Conservation (phyloP, 2,888 invertebrate genomes). For the Diaperis boleti region DNA sequence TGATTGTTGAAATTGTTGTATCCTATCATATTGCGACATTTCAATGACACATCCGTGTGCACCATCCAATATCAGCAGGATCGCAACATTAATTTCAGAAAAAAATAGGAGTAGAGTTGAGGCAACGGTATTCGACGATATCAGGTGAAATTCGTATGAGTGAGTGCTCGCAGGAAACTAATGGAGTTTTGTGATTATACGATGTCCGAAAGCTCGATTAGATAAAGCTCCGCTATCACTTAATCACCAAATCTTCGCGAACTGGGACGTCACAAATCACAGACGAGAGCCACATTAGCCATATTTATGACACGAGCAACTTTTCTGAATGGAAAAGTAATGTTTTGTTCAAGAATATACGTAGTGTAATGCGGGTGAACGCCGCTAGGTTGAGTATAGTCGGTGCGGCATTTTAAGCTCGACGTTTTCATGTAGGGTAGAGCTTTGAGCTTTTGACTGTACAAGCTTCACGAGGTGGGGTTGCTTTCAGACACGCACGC, state of each 20-base stretch:
- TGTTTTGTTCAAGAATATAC: conserved; percentile 56
- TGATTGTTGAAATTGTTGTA: conserved; percentile 79
- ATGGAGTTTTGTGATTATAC: conserved; percentile 13
- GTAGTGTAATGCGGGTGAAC: conserved; percentile 57
- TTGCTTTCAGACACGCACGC: conserved; percentile 51
- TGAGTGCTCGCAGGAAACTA: conserved; percentile 10
- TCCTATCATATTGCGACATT: conserved; percentile 81
- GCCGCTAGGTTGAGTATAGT: conserved; percentile 62
- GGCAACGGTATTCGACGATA: conserved; percentile 1
- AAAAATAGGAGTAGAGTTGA: background rate
- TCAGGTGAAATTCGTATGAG: conserved; percentile 10
- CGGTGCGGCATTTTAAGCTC: conserved; percentile 55
- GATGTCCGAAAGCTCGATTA: conserved; percentile 24
- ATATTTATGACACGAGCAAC: conserved; percentile 35
- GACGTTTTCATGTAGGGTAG: conserved; percentile 35
- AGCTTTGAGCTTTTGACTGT: conserved; percentile 44
- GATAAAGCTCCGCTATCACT: conserved; percentile 24
- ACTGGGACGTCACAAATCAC: conserved; percentile 26
- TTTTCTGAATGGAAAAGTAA: conserved; percentile 54
- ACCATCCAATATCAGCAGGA: conserved; percentile 53
- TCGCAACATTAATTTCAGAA: background rate
- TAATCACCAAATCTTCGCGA: conserved; percentile 21
- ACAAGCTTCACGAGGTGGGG: conserved; percentile 51
- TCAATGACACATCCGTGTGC: conserved; percentile 56
- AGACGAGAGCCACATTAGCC: conserved; percentile 18